phyloP scores from a whole-genome alignment of 2,113 vertebrate genomes.

The Cariama cristata region DNA sequence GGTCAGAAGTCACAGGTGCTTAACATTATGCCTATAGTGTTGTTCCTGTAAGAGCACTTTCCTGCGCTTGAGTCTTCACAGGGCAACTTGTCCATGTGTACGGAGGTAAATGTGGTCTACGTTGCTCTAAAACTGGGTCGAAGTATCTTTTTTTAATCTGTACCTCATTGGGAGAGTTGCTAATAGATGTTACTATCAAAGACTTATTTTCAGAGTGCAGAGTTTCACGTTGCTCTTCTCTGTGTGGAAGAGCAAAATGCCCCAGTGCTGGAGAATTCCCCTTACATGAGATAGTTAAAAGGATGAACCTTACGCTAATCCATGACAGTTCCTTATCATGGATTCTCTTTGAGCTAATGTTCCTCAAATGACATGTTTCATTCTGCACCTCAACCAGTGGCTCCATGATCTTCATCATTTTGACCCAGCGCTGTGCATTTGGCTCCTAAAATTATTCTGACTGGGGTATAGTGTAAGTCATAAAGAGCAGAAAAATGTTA shows the following conservation, averaged over 20 bases:
- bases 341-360: neutral
- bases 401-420: neutral
- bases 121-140: neutral
- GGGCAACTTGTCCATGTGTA: neutral
- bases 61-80: neutral
- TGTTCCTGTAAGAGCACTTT: neutral
- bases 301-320: neutral
- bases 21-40: neutral
- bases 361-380: neutral
- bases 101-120: rapidly evolving
- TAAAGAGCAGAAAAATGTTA: constrained; percentile 30
- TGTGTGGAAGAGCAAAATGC: neutral
- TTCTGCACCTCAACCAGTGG: constrained; percentile 15
- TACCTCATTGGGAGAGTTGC: neutral
- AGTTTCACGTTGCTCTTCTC: neutral
- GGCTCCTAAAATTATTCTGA: neutral
- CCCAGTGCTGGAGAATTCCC: neutral
- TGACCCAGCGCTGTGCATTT: neutral
- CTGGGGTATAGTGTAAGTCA: neutral
- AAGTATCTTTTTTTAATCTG: neutral
- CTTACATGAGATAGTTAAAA: neutral
- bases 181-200: neutral
- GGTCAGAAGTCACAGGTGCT: neutral
- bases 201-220: neutral
- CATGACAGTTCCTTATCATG: neutral